Evolutionary conservation across 2,797 vertebrate species (phyloP).

Genomic region (Gymnoscopelus braueri): DNA sequence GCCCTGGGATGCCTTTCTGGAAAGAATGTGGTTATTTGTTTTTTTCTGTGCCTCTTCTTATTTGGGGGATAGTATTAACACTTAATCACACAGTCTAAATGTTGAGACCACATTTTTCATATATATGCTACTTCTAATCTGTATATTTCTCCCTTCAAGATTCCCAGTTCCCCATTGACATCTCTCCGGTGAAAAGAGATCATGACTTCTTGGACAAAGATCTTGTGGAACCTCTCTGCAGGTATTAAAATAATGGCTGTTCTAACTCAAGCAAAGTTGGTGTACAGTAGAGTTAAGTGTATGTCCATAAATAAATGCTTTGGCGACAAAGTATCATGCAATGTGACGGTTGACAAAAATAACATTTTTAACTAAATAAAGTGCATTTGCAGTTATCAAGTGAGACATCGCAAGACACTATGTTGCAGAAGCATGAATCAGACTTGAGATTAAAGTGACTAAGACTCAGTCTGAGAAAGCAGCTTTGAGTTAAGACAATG

Average conservation of each 20-base stretch:
- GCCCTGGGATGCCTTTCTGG: slow-evolving; percentile 50
- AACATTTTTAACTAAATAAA: too few relatives aligned
- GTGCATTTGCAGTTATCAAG: too few relatives aligned
- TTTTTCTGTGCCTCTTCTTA: slow-evolving; percentile 8
- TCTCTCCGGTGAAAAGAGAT: slow-evolving; percentile 94
- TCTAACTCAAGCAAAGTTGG: background rate
- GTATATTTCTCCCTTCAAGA: slow-evolving; percentile 75
- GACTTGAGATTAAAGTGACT: slow-evolving; percentile 6
- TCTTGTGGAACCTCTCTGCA: slow-evolving; percentile 97
- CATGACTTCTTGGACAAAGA: slow-evolving; percentile 99
- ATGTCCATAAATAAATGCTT: too few relatives aligned
- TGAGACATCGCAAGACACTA: too few relatives aligned
- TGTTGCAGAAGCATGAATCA: too few relatives aligned
- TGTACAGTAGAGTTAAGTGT: background rate
- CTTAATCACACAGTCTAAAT: background rate
- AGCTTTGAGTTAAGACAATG: slow-evolving; percentile 19
- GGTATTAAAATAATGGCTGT: slow-evolving; percentile 76
- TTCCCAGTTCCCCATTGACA: slow-evolving; percentile 97
- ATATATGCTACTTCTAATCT: background rate
- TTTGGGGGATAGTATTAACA: background rate
- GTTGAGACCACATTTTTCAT: background rate
- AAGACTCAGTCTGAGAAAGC: background rate
- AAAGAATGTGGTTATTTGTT: slow-evolving; percentile 60
- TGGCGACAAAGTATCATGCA: too few relatives aligned
- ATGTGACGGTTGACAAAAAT: too few relatives aligned